Base-by-base conservation (phyloP, 1,140 invertebrate genomes). In the Chrysomallon squamiferum region DNA sequence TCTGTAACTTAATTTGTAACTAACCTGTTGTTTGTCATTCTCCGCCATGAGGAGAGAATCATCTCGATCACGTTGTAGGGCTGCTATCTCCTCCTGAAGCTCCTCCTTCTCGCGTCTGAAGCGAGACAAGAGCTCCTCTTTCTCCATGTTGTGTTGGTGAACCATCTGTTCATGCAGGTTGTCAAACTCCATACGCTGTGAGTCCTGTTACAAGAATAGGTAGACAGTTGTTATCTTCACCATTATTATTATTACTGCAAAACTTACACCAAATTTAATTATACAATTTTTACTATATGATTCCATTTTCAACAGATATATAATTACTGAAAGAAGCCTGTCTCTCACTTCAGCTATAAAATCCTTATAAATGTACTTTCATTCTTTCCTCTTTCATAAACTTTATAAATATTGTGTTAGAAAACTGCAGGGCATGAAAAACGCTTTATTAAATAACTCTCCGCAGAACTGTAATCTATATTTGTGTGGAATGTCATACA, bases 11-110 rank as follows among this genome's bases (percentile, higher is more conserved):
- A n/a, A n/a, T n/a, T n/a, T n/a, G n/a, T n/a, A n/a, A 22, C 49
- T 65, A 54, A 85, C 82, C 82, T 86, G 83, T 68, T 86, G 85
- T 50, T 83, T 83, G 27, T 86, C 85, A 69, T 85, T 86, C 62
- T 86, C 84, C 32, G 84, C 83, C 69, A 83, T 77, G 30, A 86
- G 63, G 0, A 86, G 71, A 32, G 81, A 73, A 45, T 85, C 80
- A 60, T 86, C 84, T 33, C 83, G 65, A 41, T 85, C 84, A 38
- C 77, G 58, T 65, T 84, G 77, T 25, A 85, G 50, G 9, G 68
- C 60, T 4, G 74, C 71, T 6, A 86, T 60, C 59, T 83, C 78
- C n/a, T 81, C 71, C 49, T 80, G 67, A 9, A 85, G 73, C 30
- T 85, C 78, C 57, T 82, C 82, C 52, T 78, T 74, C 72, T 84